phyloP scores from a whole-genome alignment of 2,797 vertebrate genomes.

The Avahi laniger region DNA sequence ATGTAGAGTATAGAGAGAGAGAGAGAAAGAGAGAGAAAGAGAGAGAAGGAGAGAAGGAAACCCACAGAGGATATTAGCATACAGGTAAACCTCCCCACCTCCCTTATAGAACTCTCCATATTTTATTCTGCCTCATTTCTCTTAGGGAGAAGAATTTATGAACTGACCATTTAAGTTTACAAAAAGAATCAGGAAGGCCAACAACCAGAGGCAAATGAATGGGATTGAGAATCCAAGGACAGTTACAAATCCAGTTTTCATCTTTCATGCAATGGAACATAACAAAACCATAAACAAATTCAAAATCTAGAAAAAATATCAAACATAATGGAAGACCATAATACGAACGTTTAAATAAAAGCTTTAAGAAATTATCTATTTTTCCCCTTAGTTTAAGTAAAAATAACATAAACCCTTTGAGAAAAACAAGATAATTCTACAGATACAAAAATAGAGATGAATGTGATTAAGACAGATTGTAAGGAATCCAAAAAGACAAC shows the following conservation, averaged over 20 bases:
- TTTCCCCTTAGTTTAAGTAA: not conserved
- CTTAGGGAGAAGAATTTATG: not conserved
- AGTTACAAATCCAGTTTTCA: not conserved
- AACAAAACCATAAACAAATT: not conserved
- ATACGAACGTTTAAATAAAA: not conserved
- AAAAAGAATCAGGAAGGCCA: not conserved
- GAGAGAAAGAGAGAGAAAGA: not conserved
- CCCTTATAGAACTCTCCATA: not conserved
- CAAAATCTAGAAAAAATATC: not conserved
- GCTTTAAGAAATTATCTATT: not conserved
- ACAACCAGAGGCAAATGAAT: not conserved
- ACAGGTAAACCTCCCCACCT: not conserved
- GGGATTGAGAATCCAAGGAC: not conserved
- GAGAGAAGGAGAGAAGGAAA: not conserved
- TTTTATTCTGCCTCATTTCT: not conserved
- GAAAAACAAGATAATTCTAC: slow-evolving; percentile 7
- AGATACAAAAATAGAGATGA: slow-evolving; percentile 29
- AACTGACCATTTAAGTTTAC: not conserved
- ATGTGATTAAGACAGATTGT: slow-evolving; percentile 1
- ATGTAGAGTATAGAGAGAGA: not conserved
- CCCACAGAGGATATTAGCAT: not conserved
- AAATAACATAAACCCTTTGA: not conserved
- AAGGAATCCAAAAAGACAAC: not conserved
- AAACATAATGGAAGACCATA: not conserved
- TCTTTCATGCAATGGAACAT: not conserved